A percentile compares a stretch with the other conserved stretches of the same genome.
phyloP scores from a whole-genome alignment of 1,140 invertebrate genomes.

The Acyrthosiphon pisum region DNA sequence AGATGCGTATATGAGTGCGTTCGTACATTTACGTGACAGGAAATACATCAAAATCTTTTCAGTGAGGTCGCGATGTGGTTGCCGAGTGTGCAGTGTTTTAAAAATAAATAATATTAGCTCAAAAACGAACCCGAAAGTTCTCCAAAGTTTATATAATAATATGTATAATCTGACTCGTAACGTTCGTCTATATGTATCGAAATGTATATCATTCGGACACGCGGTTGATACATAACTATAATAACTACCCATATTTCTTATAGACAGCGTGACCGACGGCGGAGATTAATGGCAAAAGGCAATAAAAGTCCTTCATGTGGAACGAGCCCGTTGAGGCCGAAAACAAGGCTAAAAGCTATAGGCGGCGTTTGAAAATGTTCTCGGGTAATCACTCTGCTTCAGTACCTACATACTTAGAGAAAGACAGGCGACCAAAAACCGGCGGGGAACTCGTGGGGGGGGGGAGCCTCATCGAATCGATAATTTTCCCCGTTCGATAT shows the following conservation, averaged over 20 bases:
- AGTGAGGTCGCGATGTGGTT: neutral
- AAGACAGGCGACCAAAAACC: neutral
- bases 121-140: neutral
- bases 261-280: neutral
- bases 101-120: neutral
- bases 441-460: neutral
- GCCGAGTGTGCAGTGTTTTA: neutral
- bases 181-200: neutral
- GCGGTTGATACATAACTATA: neutral
- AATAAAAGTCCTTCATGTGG: constrained; percentile 21
- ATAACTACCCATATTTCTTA: neutral
- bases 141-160: neutral
- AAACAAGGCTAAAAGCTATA: constrained; percentile 34
- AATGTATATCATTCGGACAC: neutral
- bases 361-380: neutral
- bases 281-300: constrained; percentile 31
- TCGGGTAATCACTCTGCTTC: neutral
- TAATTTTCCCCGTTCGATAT: neutral
- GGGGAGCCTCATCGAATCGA: neutral
- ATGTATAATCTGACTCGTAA: neutral
- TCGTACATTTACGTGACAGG: neutral
- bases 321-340: constrained; percentile 9
- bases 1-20: neutral
- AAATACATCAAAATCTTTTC: constrained; percentile 8
- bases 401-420: too few species aligned